Conservation (phyloP, 2,888 invertebrate species). For the Thecophora atra region DNA sequence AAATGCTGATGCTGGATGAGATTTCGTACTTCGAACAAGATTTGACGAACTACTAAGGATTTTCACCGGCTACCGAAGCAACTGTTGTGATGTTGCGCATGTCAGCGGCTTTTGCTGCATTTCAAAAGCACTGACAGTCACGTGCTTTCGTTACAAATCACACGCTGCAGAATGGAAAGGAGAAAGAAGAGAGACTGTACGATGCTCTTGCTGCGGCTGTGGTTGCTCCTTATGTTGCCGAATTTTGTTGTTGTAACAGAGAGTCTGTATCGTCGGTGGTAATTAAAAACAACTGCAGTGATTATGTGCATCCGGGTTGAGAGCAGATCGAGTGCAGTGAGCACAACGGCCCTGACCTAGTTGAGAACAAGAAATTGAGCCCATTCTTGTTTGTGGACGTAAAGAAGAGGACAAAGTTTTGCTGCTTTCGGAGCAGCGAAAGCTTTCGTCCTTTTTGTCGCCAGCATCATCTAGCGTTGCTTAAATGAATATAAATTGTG, state of each 20-base stretch:
- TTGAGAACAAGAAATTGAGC: conserved; percentile 40
- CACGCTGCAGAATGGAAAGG: neutral
- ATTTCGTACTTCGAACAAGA: no score
- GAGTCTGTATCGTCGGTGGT: conserved; percentile 32
- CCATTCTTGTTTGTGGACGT: neutral
- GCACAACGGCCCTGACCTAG: conserved; percentile 66
- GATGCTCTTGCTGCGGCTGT: neutral
- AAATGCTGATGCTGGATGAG: neutral
- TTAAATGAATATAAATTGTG: neutral
- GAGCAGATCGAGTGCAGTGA: conserved; percentile 50
- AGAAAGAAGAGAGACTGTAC: neutral
- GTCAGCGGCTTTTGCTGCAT: conserved; percentile 20
- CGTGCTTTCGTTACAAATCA: conserved; percentile 36
- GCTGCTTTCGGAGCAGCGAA: neutral
- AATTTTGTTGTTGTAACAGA: conserved; percentile 27
- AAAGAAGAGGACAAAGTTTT: neutral
- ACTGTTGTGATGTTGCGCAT: conserved; percentile 4
- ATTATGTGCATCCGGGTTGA: neutral
- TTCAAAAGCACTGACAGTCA: conserved; percentile 39
- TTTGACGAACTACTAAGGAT: no score
- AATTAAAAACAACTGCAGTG: neutral
- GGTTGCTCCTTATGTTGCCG: neutral
- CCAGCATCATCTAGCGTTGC: neutral
- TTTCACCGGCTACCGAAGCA: neutral
- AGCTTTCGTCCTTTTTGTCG: neutral